phyloP scores from a whole-genome alignment of 2,888 invertebrate species.

The Cheilosia vernalis region DNA sequence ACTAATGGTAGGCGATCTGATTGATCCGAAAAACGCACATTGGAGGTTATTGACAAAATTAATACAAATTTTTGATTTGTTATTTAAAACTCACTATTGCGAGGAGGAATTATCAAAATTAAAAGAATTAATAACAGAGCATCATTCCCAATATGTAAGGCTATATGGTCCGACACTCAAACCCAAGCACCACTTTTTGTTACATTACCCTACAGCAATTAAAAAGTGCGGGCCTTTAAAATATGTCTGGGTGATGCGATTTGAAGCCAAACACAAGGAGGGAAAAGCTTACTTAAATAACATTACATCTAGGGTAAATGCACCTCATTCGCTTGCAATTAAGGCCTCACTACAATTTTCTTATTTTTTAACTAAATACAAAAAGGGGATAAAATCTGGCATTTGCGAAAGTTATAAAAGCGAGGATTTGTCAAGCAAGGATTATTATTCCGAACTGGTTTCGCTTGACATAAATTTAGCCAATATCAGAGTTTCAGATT shows the following conservation, averaged over 20 bases:
- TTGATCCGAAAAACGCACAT: not conserved
- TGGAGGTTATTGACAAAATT: not conserved
- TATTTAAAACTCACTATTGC: no score
- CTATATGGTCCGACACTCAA: conserved; percentile 1
- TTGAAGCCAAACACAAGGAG: conserved; percentile 19
- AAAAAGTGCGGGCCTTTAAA: conserved; percentile 17
- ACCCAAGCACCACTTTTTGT: conserved; percentile 18
- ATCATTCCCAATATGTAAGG: not conserved
- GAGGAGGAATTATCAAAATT: not conserved
- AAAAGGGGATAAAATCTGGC: not conserved
- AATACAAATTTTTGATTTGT: no score
- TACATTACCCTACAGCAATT: conserved; percentile 11
- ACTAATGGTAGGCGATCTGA: conserved; percentile 2
- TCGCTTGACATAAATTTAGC: no score
- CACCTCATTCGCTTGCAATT: no score
- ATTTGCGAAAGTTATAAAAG: not conserved
- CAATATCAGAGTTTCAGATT: not conserved
- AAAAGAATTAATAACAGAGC: not conserved
- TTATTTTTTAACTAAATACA: no score
- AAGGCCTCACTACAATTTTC: no score
- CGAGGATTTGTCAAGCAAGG: not conserved
- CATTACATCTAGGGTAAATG: no score
- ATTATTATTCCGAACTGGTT: not conserved
- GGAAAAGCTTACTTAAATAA: not conserved
- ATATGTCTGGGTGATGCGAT: not conserved